Percentiles rank a stretch among this genome's conserved stretches.
These are phyloP conservation scores for Nomia melanderi DNA, from an alignment of 1,140 invertebrate species.

Conservation along the genomic window DNA sequence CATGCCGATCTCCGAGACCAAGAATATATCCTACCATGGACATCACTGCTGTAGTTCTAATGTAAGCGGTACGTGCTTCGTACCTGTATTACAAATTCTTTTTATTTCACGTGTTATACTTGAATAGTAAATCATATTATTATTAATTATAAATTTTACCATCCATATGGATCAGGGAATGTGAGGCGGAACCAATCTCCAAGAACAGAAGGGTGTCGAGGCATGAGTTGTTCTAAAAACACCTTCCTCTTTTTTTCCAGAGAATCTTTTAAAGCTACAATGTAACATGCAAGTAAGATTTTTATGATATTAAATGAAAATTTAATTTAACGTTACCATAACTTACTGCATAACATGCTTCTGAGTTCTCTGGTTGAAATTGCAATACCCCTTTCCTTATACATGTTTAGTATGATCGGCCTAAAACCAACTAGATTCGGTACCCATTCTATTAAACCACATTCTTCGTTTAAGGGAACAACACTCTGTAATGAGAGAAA, in stretches of 20 bases:
- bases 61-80: constrained; percentile 92
- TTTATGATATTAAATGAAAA: not conserved
- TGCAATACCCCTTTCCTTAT: constrained; percentile 85
- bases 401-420: constrained; percentile 86
- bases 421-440: constrained; percentile 92
- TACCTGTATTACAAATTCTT: constrained; percentile 81
- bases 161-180: constrained; percentile 94
- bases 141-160: constrained; percentile 81
- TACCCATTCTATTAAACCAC: constrained; percentile 98
- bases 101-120: not conserved
- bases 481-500: constrained; percentile 83
- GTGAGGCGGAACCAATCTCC: constrained; percentile 94
- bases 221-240: constrained; percentile 87
- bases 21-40: constrained; percentile 99
- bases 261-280: constrained; percentile 81
- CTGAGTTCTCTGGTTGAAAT: constrained; percentile 83
- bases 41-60: constrained; percentile 97
- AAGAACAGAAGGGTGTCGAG: constrained; percentile 91
- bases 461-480: constrained; percentile 95
- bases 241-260: constrained; percentile 87
- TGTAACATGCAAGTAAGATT: constrained; percentile 25
- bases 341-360: constrained; percentile 81
- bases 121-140: constrained; percentile 14
- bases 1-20: constrained; percentile 98
- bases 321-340: constrained; percentile 10